A percentile compares a stretch with the other conserved stretches of the same genome.
Conservation (phyloP, 2,797 vertebrate species). For the Oryzias dopingdopingensis region DNA sequence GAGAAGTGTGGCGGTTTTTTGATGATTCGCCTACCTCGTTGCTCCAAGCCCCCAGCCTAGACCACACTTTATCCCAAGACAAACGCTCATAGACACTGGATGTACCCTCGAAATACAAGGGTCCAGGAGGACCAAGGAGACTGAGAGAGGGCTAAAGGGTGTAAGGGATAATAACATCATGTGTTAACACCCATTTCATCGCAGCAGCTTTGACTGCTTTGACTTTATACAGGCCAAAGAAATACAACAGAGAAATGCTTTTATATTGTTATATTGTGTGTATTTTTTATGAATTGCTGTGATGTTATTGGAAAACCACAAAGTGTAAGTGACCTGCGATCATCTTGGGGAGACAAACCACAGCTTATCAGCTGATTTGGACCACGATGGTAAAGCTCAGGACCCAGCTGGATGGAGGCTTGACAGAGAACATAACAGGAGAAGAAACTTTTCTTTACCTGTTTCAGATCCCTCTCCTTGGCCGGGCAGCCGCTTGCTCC, state of each 20-base stretch:
- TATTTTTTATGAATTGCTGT: slow-evolving; percentile 5
- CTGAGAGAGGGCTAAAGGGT: slow-evolving; percentile 76
- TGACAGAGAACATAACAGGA: background rate
- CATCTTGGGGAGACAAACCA: slow-evolving; percentile 23
- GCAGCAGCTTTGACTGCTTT: slow-evolving; percentile 42
- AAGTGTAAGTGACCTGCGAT: slow-evolving; percentile 15
- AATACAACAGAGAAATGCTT: slow-evolving; percentile 28
- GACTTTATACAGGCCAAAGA: slow-evolving; percentile 46
- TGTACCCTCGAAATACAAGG: slow-evolving; percentile 64
- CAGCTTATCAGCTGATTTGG: slow-evolving; percentile 9
- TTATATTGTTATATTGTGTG: slow-evolving; percentile 5
- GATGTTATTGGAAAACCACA: slow-evolving; percentile 20
- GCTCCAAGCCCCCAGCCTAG: slow-evolving; percentile 68
- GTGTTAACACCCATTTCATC: slow-evolving; percentile 69
- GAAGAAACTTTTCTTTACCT: slow-evolving; percentile 62
- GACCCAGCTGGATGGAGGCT: slow-evolving; percentile 10
- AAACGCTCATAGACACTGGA: slow-evolving; percentile 67
- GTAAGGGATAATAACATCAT: slow-evolving; percentile 73
- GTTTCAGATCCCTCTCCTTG: slow-evolving; percentile 62
- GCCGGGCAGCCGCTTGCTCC: slow-evolving; percentile 40
- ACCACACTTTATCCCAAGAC: slow-evolving; percentile 76
- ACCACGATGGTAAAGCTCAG: slow-evolving; percentile 12
- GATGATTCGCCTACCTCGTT: slow-evolving; percentile 72
- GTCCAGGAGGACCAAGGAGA: slow-evolving; percentile 72
- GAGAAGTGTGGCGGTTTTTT: slow-evolving; percentile 50